phyloP scores from a whole-genome alignment of 1,140 invertebrate species.

The Drosophila asahinai region DNA sequence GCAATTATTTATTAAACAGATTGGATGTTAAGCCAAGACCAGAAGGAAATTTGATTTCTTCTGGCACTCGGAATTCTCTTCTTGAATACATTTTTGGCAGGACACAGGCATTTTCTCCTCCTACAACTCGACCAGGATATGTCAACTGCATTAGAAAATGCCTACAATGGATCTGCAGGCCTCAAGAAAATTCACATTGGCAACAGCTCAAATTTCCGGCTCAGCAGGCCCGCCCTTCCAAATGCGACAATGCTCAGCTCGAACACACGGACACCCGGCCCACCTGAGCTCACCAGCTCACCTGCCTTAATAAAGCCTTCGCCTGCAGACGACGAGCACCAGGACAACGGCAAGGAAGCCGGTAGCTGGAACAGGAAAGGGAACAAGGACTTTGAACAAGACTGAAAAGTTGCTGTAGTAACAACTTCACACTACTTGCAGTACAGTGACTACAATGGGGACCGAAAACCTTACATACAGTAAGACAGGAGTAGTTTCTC shows the following conservation, averaged over 20 bases:
- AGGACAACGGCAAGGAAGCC: constrained; percentile 49
- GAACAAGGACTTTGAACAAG: constrained; percentile 11
- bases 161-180: constrained; percentile 54
- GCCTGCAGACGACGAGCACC: constrained; percentile 60
- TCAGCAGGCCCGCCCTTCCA: constrained; percentile 38
- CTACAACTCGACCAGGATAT: constrained; percentile 29
- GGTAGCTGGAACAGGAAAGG: constrained; percentile 26
- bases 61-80: constrained; percentile 18
- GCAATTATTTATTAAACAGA: background rate
- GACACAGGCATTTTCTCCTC: constrained; percentile 31
- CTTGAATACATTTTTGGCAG: constrained; percentile 9
- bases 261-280: constrained; percentile 4
- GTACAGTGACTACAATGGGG: constrained; percentile 48
- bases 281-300: constrained; percentile 18
- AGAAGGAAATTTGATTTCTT: constrained; percentile 63
- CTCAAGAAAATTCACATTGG: constrained; percentile 58
- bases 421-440: constrained; percentile 29
- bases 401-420: constrained; percentile 22
- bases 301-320: constrained; percentile 73
- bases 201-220: constrained; percentile 76
- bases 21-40: background rate
- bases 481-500: too few species aligned
- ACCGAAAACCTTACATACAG: constrained; percentile 5
- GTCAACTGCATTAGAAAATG: constrained; percentile 61
- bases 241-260: constrained; percentile 25